These are phyloP conservation scores for Heliconius ethilla DNA, from an alignment of 2,888 invertebrate genomes.

Conservation along the genomic window DNA sequence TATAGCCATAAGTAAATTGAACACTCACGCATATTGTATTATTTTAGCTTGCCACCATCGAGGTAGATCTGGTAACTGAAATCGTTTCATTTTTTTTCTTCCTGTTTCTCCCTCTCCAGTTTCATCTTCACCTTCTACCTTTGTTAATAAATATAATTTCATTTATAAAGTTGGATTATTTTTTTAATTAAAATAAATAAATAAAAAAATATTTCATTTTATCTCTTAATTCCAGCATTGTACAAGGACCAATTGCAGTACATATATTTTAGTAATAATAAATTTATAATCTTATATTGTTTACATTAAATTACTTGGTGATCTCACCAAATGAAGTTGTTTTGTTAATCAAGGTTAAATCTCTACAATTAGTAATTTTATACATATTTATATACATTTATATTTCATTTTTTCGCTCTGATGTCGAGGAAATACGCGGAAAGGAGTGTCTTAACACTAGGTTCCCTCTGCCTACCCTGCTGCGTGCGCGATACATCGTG, in stretches of 20 bases:
- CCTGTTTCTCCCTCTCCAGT: conserved; percentile 67
- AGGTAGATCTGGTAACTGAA: conserved; percentile 68
- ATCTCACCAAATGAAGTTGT: background rate
- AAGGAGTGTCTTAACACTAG: no score
- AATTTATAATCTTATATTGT: background rate
- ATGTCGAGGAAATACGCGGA: no score
- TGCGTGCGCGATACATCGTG: no score
- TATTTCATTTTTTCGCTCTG: no score
- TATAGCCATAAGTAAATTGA: background rate
- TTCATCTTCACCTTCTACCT: conserved; percentile 76
- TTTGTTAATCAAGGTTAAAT: conserved; percentile 4
- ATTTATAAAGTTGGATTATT: background rate
- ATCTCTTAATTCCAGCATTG: background rate
- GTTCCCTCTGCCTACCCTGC: no score
- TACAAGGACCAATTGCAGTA: background rate
- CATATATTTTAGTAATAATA: background rate
- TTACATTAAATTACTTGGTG: conserved; percentile 6
- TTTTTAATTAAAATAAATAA: background rate
- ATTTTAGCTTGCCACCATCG: conserved; percentile 78
- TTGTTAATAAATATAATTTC: background rate
- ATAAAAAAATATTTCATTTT: background rate
- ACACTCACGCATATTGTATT: conserved; percentile 77
- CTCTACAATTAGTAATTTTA: background rate
- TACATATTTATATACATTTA: no score
- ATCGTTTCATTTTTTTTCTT: conserved; percentile 73